phyloP scores from a whole-genome alignment of 2,888 invertebrate species.

The Leistus spinibarbis region DNA sequence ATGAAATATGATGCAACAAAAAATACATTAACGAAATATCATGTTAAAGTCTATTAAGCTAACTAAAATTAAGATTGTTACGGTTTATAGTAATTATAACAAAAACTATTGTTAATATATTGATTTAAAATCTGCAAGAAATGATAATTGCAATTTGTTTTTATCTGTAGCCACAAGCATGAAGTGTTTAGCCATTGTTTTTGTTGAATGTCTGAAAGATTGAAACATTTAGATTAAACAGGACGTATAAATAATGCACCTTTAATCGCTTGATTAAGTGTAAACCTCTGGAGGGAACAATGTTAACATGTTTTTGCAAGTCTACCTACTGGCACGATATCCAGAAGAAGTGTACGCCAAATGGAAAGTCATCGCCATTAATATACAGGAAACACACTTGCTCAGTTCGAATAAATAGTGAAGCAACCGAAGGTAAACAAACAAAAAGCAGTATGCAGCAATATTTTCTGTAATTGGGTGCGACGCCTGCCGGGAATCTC shows the following conservation, averaged over 20 bases:
- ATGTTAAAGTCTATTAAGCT: too few relatives aligned
- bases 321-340: not conserved
- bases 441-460: not conserved
- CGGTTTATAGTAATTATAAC: too few relatives aligned
- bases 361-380: not conserved
- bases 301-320: conserved; percentile 1
- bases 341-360: not conserved
- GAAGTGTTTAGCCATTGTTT: not conserved
- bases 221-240: conserved; percentile 26
- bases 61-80: too few relatives aligned
- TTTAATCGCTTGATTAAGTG: conserved; percentile 23
- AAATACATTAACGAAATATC: too few relatives aligned
- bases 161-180: not conserved
- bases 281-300: not conserved
- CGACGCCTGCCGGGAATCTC: not conserved
- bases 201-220: conserved; percentile 6
- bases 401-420: not conserved
- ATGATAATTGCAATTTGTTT: not conserved
- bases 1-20: too few relatives aligned
- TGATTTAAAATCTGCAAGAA: not conserved
- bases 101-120: not conserved
- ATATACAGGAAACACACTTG: conserved; percentile 10
- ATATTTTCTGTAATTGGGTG: conserved; percentile 11
- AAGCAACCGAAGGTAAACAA: not conserved
- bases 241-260: conserved; percentile 20